Evolutionary conservation across 2,113 vertebrate species (phyloP), one percentile per base, ranked within the genome.

Genomic region (Aspiorhynchus laticeps): DNA sequence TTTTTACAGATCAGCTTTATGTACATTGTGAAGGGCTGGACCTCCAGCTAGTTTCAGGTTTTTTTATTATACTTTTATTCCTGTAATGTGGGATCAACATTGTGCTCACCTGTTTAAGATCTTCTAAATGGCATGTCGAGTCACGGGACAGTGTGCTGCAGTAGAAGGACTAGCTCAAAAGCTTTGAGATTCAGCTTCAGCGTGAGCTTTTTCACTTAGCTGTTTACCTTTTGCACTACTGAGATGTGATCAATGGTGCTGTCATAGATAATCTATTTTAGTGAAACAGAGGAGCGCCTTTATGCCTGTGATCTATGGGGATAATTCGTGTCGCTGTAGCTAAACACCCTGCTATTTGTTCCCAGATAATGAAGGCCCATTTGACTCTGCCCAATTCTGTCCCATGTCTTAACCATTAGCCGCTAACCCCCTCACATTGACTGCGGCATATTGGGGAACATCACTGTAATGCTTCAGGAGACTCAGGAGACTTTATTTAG

Each of bases 331-430:
- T 88, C 87, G 91, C 86, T 89, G 89, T 91, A 90, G 87, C 93
- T 92, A 90, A 91, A 90, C 88, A 88, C 90, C 88, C 87, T 89
- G 90, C 75, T 92, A 90, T 94, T 94, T 92, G 92, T 93, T 91
- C 90, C 90, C 90, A 81, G 92, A 92, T 91, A 92, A 94, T 93
- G 91, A 92, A 91, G 87, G 91, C 89, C 46, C 82, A 91, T 93
- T 93, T 93, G 80, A 91, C 87, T 90, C 83, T 86, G 89, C 90
- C 91, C 93, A 93, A 88, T 78, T 88, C 88, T 71, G 43, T 85
- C 91, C 86, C 67, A 87, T 86, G 88, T 83, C 28, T 88, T 85
- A 92, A 88, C 89, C 80, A 88, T 94, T 93, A 83, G 46, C 2
- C 33, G 41, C 86, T 78, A 69, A 61, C 46, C 43, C 51, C 17